phyloP scores from a whole-genome alignment of 2,888 invertebrate species.

The Chelonus formosanus region DNA sequence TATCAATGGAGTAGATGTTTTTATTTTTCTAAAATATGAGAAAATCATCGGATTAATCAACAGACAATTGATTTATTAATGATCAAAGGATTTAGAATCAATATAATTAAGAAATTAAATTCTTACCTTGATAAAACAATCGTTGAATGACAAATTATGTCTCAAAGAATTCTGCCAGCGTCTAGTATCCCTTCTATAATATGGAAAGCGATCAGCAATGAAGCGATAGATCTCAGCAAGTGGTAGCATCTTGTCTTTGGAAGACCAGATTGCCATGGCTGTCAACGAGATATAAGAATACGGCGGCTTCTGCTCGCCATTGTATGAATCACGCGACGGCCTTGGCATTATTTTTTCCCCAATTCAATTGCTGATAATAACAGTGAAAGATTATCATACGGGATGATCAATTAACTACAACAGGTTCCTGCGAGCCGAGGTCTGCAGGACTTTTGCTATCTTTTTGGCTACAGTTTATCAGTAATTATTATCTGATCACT shows the following conservation, averaged over 20 bases:
- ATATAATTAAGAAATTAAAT: neutral
- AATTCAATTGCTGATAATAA: neutral
- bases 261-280: constrained; percentile 99
- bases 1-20: too few species aligned
- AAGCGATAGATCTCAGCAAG: constrained; percentile 89
- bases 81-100: neutral
- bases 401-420: neutral
- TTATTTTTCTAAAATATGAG: too few species aligned
- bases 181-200: constrained; percentile 84
- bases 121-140: constrained; percentile 88
- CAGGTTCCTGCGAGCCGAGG: constrained; percentile 37
- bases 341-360: constrained; percentile 79
- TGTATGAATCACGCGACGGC: constrained; percentile 92
- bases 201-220: constrained; percentile 90
- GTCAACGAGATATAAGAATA: constrained; percentile 98
- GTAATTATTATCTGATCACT: too few species aligned
- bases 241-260: constrained; percentile 93
- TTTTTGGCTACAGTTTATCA: too few species aligned
- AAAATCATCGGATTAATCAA: too few species aligned
- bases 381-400: too few species aligned
- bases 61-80: too few species aligned
- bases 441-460: constrained; percentile 31
- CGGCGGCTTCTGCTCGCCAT: constrained; percentile 96
- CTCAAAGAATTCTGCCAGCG: constrained; percentile 80
- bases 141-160: constrained; percentile 94